phyloP scores from a whole-genome alignment of 37 sponge, comb jelly and placozoan genomes.

The Oscarella lobularis region DNA sequence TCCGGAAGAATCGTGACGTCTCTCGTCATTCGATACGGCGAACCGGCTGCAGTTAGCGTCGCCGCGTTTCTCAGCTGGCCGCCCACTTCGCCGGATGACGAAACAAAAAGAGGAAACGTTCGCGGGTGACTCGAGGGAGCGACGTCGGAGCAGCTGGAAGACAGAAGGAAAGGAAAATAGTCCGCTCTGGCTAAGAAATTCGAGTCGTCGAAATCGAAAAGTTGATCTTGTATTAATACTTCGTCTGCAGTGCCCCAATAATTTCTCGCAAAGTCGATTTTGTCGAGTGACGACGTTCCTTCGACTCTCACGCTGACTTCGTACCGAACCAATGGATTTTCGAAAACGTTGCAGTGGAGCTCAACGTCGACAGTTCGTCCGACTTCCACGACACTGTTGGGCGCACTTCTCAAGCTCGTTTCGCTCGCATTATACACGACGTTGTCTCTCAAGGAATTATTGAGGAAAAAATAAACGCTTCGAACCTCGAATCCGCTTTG shows the following conservation, averaged over 20 bases:
- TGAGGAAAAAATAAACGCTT: no score
- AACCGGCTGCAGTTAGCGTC: background rate
- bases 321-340: no score
- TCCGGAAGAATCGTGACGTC: background rate
- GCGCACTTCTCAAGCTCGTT: no score
- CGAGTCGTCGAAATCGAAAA: background rate
- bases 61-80: background rate
- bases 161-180: background rate
- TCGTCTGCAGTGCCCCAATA: background rate
- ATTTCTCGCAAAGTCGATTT: background rate
- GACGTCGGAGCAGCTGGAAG: background rate
- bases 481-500: no score
- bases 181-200: background rate
- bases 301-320: background rate
- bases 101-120: background rate
- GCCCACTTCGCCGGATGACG: background rate
- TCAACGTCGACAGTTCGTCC: no score
- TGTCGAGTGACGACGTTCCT: background rate
- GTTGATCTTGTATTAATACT: background rate
- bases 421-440: no score
- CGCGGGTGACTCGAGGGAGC: background rate
- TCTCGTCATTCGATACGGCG: background rate
- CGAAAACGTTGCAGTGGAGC: no score
- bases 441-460: no score
- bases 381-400: no score